Base-by-base conservation (phyloP, 2,888 invertebrate genomes). In the Drosophila paracracens region DNA sequence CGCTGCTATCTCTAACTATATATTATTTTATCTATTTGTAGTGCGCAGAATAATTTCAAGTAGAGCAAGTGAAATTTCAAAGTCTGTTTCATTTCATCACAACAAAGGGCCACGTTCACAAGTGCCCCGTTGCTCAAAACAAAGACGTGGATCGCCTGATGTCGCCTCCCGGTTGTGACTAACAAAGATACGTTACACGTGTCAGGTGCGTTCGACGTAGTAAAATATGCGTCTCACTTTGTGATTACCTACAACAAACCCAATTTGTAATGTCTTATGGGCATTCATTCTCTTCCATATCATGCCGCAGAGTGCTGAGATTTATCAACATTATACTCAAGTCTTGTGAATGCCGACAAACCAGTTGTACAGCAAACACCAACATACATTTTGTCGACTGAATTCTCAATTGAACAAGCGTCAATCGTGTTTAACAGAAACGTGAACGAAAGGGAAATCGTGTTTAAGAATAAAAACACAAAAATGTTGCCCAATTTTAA, bases 151-250 rank as follows among this genome's bases (percentile, higher is more conserved):
- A 51, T 69, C 62, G 51, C 65, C 43, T 61, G 67, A 58, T 72
- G 46, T 46, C 4, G 52, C 27, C 48, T 13, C 25, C 10, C 1
- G 29, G 21, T 40, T 64, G 35, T 70, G 56, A 53, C 57, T 68
- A 67, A 77, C 61, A 65, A 68, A 70, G 82, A 82, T 82, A 81
- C 61, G 43, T 59, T 59, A 8, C 29, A 58, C 62, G 50, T 18
- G 50, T 58, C 27, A 33, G n/a, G 10, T 36, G 48, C 27, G 25
- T 61, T 74, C 61, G 51, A 25, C 66, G 52, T 38, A 53, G 33
- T 66, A n/a, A 50, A 29, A 54, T 67, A 50, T n/a, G 38, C 13
- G 53, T 25, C 11, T 10, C n/a, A 53, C 52, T 33, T 33, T 33
- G 4, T 16, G 46, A 46, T 21, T 46, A 25, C 25, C 46, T 4